Percentiles rank a stretch among this genome's conserved stretches.
These are phyloP conservation scores for Pterocles gutturalis DNA, from an alignment of 2,113 vertebrate genomes.

Conservation along the genomic window DNA sequence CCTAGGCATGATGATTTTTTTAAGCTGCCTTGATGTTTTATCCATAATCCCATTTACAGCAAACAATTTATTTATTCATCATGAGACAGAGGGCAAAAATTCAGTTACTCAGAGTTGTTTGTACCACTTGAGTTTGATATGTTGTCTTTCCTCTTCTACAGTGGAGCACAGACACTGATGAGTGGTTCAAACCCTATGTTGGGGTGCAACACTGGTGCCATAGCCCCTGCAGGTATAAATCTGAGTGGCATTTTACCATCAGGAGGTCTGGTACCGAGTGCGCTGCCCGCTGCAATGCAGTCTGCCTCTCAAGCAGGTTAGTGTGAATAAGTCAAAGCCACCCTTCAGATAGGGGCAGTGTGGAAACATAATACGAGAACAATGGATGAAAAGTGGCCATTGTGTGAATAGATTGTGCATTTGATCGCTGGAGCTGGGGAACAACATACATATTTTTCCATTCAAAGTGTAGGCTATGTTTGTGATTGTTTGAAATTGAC, in stretches of 20 bases:
- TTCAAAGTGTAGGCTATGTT: background rate
- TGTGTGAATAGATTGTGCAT: background rate
- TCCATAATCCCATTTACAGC: background rate
- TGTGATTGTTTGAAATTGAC: background rate
- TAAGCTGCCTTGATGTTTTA: background rate
- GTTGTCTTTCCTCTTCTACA: conserved; percentile 78
- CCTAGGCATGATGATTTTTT: background rate
- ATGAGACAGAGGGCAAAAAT: background rate
- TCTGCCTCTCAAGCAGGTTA: conserved; percentile 90
- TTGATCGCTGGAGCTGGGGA: background rate
- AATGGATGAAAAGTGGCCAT: background rate
- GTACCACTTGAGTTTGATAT: conserved; percentile 52
- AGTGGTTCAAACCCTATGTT: conserved; percentile 92
- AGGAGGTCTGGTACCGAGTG: conserved; percentile 86
- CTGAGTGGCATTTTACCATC: conserved; percentile 92
- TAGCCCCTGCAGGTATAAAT: conserved; percentile 86
- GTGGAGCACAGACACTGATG: conserved; percentile 95
- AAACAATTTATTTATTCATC: background rate
- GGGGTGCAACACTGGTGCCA: conserved; percentile 85
- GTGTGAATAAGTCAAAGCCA: conserved; percentile 56
- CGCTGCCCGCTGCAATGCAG: conserved; percentile 87
- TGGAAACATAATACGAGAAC: background rate
- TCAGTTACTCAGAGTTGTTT: background rate
- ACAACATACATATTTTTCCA: background rate
- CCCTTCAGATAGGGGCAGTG: background rate